Evolutionary conservation across 2,797 vertebrate genomes (phyloP).

Genomic region (Manis javanica): DNA sequence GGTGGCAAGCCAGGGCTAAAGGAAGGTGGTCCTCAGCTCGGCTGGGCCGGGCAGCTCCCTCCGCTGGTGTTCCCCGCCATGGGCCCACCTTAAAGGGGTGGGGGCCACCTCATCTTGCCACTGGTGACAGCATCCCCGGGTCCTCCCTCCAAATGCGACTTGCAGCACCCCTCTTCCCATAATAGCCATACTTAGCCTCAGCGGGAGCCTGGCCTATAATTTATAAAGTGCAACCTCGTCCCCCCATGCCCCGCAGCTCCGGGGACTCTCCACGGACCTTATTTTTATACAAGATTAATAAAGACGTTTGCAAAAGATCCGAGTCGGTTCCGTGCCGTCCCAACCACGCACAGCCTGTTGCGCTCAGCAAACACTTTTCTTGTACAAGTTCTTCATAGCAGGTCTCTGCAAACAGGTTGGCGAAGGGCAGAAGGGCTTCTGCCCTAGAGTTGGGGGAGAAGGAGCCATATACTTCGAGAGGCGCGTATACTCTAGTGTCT

Average conservation of each 20-base stretch:
- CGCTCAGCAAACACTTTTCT: constrained; percentile 49
- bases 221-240: constrained; percentile 54
- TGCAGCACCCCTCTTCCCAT: background rate
- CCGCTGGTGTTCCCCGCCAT: background rate
- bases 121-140: background rate
- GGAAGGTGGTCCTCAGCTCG: constrained; percentile 54
- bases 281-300: constrained; percentile 83
- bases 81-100: background rate
- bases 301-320: constrained; percentile 77
- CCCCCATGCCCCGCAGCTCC: background rate
- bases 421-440: constrained; percentile 48
- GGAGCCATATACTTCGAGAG: background rate
- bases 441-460: constrained; percentile 28
- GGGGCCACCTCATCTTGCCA: background rate
- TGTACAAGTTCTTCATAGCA: constrained; percentile 27
- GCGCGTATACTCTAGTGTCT: background rate
- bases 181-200: constrained; percentile 70
- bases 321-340: background rate
- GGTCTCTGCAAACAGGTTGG: constrained; percentile 21
- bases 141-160: background rate
- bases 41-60: constrained; percentile 51
- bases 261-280: constrained; percentile 64
- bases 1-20: background rate
- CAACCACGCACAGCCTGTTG: background rate
- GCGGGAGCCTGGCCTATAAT: constrained; percentile 68